Conservation (phyloP, 2,888 invertebrate species). For the Lathronympha strigana region DNA sequence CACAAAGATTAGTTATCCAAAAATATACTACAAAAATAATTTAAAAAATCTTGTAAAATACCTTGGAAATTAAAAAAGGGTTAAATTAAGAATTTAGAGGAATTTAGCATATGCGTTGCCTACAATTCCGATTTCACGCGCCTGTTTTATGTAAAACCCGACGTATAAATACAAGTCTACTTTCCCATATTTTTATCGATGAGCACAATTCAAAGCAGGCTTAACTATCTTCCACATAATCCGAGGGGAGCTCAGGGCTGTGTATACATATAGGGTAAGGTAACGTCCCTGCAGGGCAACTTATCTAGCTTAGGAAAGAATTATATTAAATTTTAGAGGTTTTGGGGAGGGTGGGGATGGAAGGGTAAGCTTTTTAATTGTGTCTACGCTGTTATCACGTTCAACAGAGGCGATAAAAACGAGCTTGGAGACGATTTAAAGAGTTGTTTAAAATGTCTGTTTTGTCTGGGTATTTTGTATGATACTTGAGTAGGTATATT, state of each 20-base stretch:
- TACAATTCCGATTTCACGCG: too few relatives aligned
- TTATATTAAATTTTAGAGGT: slow-evolving; percentile 42
- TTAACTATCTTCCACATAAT: slow-evolving; percentile 82
- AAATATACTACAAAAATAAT: too few relatives aligned
- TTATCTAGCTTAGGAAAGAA: slow-evolving; percentile 42
- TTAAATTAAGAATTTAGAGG: too few relatives aligned
- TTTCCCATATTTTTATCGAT: slow-evolving; percentile 66
- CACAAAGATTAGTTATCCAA: too few relatives aligned
- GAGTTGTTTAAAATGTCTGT: neutral
- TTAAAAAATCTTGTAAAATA: too few relatives aligned
- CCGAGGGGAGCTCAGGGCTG: slow-evolving; percentile 56
- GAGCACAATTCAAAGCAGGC: slow-evolving; percentile 75
- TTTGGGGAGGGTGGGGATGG: slow-evolving; percentile 31
- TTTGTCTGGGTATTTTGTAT: neutral
- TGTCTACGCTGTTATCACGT: slow-evolving; percentile 35
- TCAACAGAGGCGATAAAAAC: slow-evolving; percentile 33
- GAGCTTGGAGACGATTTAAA: slow-evolving; percentile 9
- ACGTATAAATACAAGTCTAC: neutral
- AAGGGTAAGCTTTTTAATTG: slow-evolving; percentile 41
- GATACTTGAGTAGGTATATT: neutral
- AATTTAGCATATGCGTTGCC: too few relatives aligned
- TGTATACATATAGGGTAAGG: slow-evolving; percentile 24
- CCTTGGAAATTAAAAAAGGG: slow-evolving; percentile 1
- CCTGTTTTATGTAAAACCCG: too few relatives aligned
- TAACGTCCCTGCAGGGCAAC: slow-evolving; percentile 40